phyloP scores from a whole-genome alignment of 2,888 invertebrate species.

The Norana najaformis region DNA sequence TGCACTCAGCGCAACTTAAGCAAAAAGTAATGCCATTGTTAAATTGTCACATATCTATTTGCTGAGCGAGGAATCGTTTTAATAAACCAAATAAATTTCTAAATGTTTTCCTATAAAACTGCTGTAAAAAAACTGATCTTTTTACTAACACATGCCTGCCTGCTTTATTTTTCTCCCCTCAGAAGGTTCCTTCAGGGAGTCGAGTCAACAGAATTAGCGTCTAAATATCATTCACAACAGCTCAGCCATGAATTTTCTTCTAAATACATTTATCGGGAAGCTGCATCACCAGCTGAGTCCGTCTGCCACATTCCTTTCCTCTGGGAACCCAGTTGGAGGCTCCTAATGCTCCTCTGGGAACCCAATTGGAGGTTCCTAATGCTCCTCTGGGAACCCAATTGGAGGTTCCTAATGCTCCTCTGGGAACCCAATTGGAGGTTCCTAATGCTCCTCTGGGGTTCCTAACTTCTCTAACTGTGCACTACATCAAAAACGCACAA shows the following conservation, averaged over 20 bases:
- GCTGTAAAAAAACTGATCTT: neutral
- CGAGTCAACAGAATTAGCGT: neutral
- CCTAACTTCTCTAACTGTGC: neutral
- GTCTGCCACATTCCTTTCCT: neutral
- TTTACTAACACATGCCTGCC: neutral
- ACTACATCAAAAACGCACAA: neutral
- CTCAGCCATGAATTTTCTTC: neutral
- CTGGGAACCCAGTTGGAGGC: slow-evolving; percentile 1
- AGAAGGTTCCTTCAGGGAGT: neutral
- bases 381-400: neutral
- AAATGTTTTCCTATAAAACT: neutral
- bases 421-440: neutral
- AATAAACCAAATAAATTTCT: neutral
- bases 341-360: neutral
- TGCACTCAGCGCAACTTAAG: too few species aligned
- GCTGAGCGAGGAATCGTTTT: neutral
- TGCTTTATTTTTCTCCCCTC: neutral
- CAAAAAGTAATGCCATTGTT: too few species aligned
- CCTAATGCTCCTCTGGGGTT: neutral
- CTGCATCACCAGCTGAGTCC: neutral
- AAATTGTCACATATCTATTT: neutral
- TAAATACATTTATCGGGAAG: neutral
- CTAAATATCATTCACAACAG: neutral
- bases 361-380: neutral
- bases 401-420: neutral